Evolutionary conservation across 2,797 vertebrate genomes (phyloP).

Genomic region (Sebastes melanostomus): DNA sequence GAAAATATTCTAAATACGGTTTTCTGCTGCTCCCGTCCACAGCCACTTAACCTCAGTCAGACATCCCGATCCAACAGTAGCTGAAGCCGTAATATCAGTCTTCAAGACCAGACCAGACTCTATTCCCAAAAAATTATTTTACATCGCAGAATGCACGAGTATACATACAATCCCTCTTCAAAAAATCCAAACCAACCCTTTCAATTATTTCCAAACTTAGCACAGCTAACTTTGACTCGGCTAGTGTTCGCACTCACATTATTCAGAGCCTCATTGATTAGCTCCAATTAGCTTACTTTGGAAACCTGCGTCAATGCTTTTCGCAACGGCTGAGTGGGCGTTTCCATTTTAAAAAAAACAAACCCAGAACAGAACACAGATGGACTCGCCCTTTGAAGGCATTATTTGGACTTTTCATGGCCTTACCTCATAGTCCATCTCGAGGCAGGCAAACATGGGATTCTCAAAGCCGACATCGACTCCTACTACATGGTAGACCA

Average conservation of each 20-base stretch:
- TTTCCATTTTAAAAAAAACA: too few relatives aligned
- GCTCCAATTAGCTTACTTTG: too few relatives aligned
- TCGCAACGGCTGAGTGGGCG: too few relatives aligned
- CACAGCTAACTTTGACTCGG: too few relatives aligned
- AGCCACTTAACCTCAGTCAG: fast-evolving
- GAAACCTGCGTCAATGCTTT: fast-evolving
- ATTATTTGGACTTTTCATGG: not conserved
- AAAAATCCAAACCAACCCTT: too few relatives aligned
- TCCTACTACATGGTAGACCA: constrained; percentile 98
- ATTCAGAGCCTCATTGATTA: too few relatives aligned
- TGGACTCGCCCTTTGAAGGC: not conserved
- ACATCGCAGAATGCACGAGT: fast-evolving
- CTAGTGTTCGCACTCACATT: too few relatives aligned
- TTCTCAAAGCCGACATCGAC: constrained; percentile 99
- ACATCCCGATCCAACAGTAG: fast-evolving
- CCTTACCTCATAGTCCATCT: constrained; percentile 98
- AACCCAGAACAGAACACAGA: too few relatives aligned
- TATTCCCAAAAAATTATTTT: fast-evolving
- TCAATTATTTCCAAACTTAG: too few relatives aligned
- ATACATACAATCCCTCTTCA: too few relatives aligned
- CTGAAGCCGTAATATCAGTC: fast-evolving
- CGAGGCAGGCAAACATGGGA: constrained; percentile 98
- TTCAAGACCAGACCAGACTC: too few relatives aligned
- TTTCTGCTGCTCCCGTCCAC: too few relatives aligned
- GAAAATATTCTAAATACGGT: fast-evolving